Evolutionary conservation across 2,797 vertebrate genomes (phyloP), one percentile per base, ranked within the genome.

Genomic region (Fringilla coelebs): DNA sequence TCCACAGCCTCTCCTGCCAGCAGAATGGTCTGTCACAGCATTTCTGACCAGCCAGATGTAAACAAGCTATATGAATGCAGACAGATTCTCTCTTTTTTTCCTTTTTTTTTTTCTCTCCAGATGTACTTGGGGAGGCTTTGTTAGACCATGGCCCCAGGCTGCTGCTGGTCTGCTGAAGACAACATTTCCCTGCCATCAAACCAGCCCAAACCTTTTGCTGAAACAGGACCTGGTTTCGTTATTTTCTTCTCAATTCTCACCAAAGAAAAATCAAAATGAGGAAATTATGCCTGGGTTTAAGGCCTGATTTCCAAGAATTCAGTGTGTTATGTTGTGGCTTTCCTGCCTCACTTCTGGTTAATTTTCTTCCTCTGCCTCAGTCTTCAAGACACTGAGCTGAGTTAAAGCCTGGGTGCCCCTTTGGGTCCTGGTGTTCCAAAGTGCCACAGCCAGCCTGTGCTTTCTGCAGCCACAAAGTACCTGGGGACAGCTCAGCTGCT

Each of bases 271-370:
- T 28, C 34, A 61, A 38, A 40, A 40, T 29, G 58, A 85, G 54
- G 67, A 94, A 81, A 71, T 41, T 79, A 49, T 51, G 54, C 31
- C 29, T 51, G 4, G 2, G 48, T 88, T 57, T 68, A 94, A 67
- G n/a, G 11, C 7, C 41, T 52, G 43, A 52, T 93, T 91, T 96
- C 57, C 82, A 94, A 94, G 75, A 93, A 89, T 72, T 75, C 34
- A 46, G 2, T 3, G 10, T 4, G 7, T 66, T 63, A 6, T 73
- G 9, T 32, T 75, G 29, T 28, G 11, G 22, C 72, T 88, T 91
- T 88, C 7, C 60, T 82, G 17, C 45, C 34, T 87, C 78, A 34
- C 9, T 75, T 87, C 32, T 74, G 41, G 11, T 72, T 87, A 65
- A 85, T 68, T 87, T 75, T 31, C 46, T 34, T 89, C 29, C 45